Conservation (phyloP, 2,888 invertebrate species). For the Tetranychus truncatus region DNA sequence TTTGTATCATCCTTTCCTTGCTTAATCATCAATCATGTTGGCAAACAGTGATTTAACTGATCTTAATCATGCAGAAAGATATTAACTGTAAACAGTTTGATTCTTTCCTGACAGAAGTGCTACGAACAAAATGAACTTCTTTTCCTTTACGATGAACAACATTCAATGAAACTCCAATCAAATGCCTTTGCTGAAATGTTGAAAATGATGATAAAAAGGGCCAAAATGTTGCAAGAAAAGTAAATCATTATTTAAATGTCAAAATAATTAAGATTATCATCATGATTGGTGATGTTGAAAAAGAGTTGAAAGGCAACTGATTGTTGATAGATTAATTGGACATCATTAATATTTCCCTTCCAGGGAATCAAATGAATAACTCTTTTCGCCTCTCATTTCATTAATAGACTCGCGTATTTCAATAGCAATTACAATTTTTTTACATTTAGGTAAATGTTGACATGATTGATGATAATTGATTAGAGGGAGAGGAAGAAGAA, state of each 20-base stretch:
- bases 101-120: no score
- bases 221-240: neutral
- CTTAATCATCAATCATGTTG: neutral
- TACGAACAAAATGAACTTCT: no score
- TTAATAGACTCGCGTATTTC: neutral
- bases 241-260: neutral
- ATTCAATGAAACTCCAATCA: no score
- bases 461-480: neutral
- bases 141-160: no score
- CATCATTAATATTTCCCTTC: no score
- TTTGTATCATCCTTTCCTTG: neutral
- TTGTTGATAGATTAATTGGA: no score
- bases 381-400: neutral
- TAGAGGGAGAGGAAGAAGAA: neutral
- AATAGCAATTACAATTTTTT: no score
- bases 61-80: neutral
- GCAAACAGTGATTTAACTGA: neutral
- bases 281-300: neutral
- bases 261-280: neutral
- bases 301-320: no score
- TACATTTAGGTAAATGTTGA: no score
- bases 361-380: neutral
- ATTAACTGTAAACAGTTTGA: neutral
- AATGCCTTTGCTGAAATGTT: no score
- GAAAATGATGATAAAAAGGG: neutral